Evolutionary conservation across 2,888 invertebrate species (phyloP).

Genomic region (Euspilapteryx auroguttella): DNA sequence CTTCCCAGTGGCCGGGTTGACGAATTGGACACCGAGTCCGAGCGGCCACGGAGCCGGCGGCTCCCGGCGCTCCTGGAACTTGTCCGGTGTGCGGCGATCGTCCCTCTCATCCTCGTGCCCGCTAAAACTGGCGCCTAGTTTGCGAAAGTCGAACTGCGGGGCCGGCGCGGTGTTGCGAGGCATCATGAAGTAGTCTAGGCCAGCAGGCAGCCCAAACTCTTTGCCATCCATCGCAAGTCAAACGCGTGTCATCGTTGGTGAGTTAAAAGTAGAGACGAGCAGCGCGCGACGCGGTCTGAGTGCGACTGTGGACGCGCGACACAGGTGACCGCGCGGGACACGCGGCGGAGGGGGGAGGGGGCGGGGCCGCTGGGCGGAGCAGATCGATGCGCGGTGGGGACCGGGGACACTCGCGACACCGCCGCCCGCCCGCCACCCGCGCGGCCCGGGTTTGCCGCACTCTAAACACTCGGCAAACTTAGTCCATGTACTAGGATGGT

Average conservation of each 20-base stretch:
- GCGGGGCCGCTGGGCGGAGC: conserved; percentile 36
- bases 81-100: conserved; percentile 37
- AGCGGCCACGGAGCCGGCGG: conserved; percentile 72
- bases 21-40: conserved; percentile 82
- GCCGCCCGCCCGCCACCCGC: conserved; percentile 24
- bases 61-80: conserved; percentile 32
- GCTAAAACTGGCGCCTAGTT: conserved; percentile 68
- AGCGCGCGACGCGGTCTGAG: conserved; percentile 63
- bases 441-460: neutral
- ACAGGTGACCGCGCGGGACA: conserved; percentile 59
- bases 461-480: neutral
- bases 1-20: conserved; percentile 90
- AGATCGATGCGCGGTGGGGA: conserved; percentile 55
- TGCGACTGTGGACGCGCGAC: conserved; percentile 61
- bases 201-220: conserved; percentile 50
- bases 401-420: conserved; percentile 42
- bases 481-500: neutral
- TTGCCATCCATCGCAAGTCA: conserved; percentile 32
- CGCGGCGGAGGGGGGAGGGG: conserved; percentile 39
- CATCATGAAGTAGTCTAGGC: conserved; percentile 57
- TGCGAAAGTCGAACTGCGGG: conserved; percentile 87
- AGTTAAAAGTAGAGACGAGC: conserved; percentile 31
- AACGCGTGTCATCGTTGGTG: conserved; percentile 32
- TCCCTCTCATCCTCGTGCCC: conserved; percentile 49
- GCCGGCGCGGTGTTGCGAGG: conserved; percentile 75